Percentiles rank a stretch among this genome's conserved stretches.
Conservation (phyloP, 2,888 invertebrate genomes). For the Arge pagana region DNA sequence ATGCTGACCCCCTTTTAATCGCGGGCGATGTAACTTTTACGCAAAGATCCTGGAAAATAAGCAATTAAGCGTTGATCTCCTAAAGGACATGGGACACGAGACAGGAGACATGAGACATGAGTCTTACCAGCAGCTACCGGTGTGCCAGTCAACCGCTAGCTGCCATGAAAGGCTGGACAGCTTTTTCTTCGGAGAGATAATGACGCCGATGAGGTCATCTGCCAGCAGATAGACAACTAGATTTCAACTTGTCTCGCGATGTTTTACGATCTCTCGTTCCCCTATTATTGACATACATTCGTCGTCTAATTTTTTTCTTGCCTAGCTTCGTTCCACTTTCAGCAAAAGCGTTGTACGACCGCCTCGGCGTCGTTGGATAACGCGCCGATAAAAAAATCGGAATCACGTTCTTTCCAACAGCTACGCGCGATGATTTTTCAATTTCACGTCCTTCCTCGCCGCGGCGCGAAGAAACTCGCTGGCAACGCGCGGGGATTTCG, state of each 20-base stretch:
- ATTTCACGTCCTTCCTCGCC: too few relatives aligned
- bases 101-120: slow-evolving; percentile 21
- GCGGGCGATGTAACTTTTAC: slow-evolving; percentile 27
- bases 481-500: too few relatives aligned
- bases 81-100: slow-evolving; percentile 40
- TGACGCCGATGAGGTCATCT: slow-evolving; percentile 49
- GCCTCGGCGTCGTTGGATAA: too few relatives aligned
- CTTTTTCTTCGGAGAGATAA: slow-evolving; percentile 43
- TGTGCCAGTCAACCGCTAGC: slow-evolving; percentile 26
- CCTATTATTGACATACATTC: slow-evolving; percentile 20
- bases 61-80: slow-evolving; percentile 46
- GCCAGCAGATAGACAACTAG: slow-evolving; percentile 46
- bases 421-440: too few relatives aligned
- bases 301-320: background rate
- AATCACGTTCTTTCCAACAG: too few relatives aligned
- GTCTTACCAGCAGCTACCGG: slow-evolving; percentile 12
- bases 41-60: slow-evolving; percentile 46
- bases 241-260: slow-evolving; percentile 31
- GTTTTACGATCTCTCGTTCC: slow-evolving; percentile 29
- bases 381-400: too few relatives aligned
- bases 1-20: slow-evolving; percentile 14
- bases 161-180: slow-evolving; percentile 46
- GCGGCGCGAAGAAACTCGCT: too few relatives aligned
- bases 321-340: slow-evolving; percentile 14
- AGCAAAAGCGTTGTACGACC: too few relatives aligned